Base-by-base conservation (phyloP, 2,113 vertebrate species). In the Zosterops japonicus region DNA sequence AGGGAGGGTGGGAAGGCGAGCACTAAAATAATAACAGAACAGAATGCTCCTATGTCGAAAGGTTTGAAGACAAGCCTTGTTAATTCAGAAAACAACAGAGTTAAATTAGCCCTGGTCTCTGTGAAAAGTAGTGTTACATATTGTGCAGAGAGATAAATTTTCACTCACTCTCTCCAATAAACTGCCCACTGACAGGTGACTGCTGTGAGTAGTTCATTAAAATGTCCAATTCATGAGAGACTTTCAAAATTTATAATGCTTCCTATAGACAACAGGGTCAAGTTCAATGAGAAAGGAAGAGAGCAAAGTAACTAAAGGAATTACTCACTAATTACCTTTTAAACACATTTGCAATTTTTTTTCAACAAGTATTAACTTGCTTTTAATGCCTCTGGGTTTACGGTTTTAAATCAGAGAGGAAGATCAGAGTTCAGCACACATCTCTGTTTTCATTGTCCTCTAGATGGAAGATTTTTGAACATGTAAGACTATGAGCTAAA, bases 181-280 rank as follows among this genome's bases (percentile, higher is more conserved):
- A 85, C 97, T 65, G 86, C 87, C 90, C 93, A 94, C 90, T 97
- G 98, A 98, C 97, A 97, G 97, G 93, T 94, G 94, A 97, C 98
- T 90, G 96, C 97, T 98, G 98, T 96, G 98, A 87, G 59, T 80
- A 95, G 96, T 97, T 98, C 98, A 98, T 98, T 98, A 98, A 98
- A 98, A 96, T 95, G 98, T 98, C 97, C 96, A 94, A 71, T 96
- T 96, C 96, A 90, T 83, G 95, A 96, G 97, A 97, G 96, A 98
- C 93, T 95, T 97, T 94, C 96, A 97, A 98, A 98, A 98, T 98
- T 98, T 98, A 98, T 98, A 97, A 97, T 61, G 63, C 94, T 97
- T 98, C 97, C 97, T 97, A 87, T 89, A 93, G 96, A 97, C 90
- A 95, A 90, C 44, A 95, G 83, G 98, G 97, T 98, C 97, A 97